Base-by-base conservation (phyloP, 2,888 invertebrate genomes). In the Monoplex corrugatus region DNA sequence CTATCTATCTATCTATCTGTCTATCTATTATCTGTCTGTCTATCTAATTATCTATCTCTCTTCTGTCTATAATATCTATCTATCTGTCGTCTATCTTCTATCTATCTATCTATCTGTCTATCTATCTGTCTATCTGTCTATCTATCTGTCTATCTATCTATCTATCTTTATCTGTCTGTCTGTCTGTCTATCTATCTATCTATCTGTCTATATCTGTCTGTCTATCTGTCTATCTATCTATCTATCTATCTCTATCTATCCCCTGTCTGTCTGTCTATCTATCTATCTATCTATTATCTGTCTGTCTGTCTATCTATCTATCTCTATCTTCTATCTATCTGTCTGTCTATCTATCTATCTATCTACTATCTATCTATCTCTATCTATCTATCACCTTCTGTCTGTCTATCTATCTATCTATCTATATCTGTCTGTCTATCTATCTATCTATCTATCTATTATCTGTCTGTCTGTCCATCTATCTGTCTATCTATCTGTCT, bases 291-390 rank as follows among this genome's bases (percentile, higher is more conserved):
- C 35, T n/a, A n/a, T n/a, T n/a, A n/a, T 75, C 75, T 75, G 38
- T 75, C 35, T 75, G 38, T 75, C 13, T 38, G 38, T 75, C 35
- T 35, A 10, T 35, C 72, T 75, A 10, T 75, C 35, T 75, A 32
- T 75, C 72, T 72, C 10, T 75, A 32, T 75, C 72, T 72, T 8
- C 72, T 72, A 6, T 72, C 72, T 72, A 32, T 72, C 72, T 72
- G 32, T 72, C 32, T 72, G 32, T 72, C 32, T 72, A 6, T 72
- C 32, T 72, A 8, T 72, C 72, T 72, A 8, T 32, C 32, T n/a
- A n/a, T n/a, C n/a, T n/a, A 19, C 72, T 72, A 6, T 72, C 32
- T 72, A 6, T 72, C 8, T 32, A 8, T 72, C 5, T 72, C 32
- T 35, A 5, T 72, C 32, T 5, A 32, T 72, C 32, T 72, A 6